phyloP scores from a whole-genome alignment of 2,888 invertebrate species.

The Entomobrya proxima region DNA sequence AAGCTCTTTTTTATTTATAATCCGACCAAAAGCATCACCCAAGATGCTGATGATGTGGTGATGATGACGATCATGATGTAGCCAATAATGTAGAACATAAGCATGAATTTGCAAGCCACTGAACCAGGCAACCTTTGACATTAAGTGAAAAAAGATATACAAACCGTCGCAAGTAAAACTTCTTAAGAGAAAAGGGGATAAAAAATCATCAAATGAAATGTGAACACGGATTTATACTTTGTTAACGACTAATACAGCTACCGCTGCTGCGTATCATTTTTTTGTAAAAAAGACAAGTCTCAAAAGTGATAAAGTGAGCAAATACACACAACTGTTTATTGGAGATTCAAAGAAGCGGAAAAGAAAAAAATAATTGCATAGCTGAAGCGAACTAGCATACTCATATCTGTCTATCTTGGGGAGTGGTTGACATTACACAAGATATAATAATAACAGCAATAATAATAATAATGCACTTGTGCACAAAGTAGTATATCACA shows the following conservation, averaged over 20 bases:
- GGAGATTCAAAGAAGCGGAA: conserved; percentile 20
- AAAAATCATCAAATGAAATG: conserved; percentile 61
- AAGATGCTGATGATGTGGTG: conserved; percentile 18
- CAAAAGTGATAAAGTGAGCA: conserved; percentile 38
- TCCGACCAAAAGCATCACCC: conserved; percentile 43
- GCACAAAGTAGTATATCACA: conserved; percentile 24
- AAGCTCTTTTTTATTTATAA: conserved; percentile 57
- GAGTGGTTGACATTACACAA: conserved; percentile 60
- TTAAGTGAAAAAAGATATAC: conserved; percentile 45
- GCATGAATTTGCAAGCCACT: conserved; percentile 66
- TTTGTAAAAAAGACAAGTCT: conserved; percentile 27
- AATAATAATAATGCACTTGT: conserved; percentile 56
- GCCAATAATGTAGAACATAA: conserved; percentile 68
- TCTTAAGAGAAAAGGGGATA: conserved; percentile 3
- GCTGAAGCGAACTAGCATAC: conserved; percentile 55
- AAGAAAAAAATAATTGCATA: conserved; percentile 62
- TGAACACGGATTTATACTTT: conserved; percentile 64
- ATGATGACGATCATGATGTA: conserved; percentile 58
- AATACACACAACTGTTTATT: conserved; percentile 51
- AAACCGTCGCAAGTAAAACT: conserved; percentile 14
- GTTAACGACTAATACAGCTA: conserved; percentile 21
- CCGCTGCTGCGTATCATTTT: conserved; percentile 25
- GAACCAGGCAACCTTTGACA: conserved; percentile 67
- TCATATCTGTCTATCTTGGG: conserved; percentile 60
- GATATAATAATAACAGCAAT: not conserved